Evolutionary conservation across 1,140 invertebrate species (phyloP), one percentile per base, ranked within the genome.

Genomic region (Drosophila cardini): DNA sequence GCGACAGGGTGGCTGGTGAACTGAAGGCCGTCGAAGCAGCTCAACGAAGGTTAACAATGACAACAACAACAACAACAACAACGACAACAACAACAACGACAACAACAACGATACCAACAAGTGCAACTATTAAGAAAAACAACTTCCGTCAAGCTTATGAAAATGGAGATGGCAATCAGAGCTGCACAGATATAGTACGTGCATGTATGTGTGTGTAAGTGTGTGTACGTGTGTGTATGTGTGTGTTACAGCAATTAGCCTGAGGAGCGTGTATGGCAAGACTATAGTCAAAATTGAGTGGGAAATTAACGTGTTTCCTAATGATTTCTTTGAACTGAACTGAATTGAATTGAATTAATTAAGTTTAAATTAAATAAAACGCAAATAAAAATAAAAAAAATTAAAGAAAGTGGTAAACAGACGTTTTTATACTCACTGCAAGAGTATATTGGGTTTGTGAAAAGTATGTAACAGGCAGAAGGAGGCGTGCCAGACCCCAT

Each of bases 1-100:
- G 84, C 76, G 83, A 76, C 69, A 72, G 63, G 63, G 56, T 45
- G 68, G 48, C 45, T 45, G 68, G 48, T 42, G 56, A 63, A 63
- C 64, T 76, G 81, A 77, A 62, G 76, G 72, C 55, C 65, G 13
- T 34, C 43, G 21, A 50, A 48, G 26, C 69, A 67, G 18, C 69
- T 57, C 26, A 67, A 34, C 36, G 42, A 61, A 74, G 57, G 64
- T 43, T 62, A 63, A 45, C 61, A 58, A 40, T 38, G 34, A 30
- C 15, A 65, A 65, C 61, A 43, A 36, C 15, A 36, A 42, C 10
- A 38, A 34, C 11, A 45, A 18, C 48, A 42, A 15, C 36, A 61
- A 4, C 40, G 30, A 9, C 38, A 60, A 3, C 30, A 32, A 0
- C 26, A 34, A 9, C 42, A 46, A 2, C 26, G 21, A 10, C 43